phyloP scores from a whole-genome alignment of 64 coral and sea anemone genomes.

The Montipora efflorescens region DNA sequence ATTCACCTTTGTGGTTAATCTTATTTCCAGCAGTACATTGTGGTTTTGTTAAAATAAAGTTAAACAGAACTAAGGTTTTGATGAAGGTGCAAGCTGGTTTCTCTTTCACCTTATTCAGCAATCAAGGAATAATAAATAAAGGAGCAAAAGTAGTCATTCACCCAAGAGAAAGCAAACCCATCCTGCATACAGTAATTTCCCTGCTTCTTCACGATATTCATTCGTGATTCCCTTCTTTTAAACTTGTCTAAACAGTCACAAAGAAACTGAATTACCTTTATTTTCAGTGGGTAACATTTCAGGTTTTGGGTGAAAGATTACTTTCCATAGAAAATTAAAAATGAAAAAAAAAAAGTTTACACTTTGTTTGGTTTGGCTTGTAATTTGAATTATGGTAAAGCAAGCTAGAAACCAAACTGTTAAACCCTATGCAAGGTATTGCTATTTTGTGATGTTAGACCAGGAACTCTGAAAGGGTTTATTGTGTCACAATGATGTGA shows the following conservation, averaged over 20 bases:
- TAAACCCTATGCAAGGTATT: background rate
- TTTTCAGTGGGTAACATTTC: background rate
- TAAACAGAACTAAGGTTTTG: no score
- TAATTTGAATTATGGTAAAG: background rate
- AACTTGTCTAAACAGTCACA: background rate
- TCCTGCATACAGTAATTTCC: background rate
- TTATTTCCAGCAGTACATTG: background rate
- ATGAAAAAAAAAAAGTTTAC: background rate
- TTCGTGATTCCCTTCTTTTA: no score
- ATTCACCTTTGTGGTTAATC: no score
- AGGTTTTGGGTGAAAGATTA: conserved; percentile 3
- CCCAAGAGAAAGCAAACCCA: background rate
- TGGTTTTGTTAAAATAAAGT: no score
- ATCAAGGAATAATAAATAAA: background rate
- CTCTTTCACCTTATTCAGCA: background rate
- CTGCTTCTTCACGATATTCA: no score
- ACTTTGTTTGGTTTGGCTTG: conserved; percentile 6
- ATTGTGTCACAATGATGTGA: no score
- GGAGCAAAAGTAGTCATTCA: conserved; percentile 5
- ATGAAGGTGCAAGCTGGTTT: background rate
- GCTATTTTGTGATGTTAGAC: background rate
- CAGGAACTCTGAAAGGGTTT: no score
- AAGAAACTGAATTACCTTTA: background rate
- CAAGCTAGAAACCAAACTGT: background rate
- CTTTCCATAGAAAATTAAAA: background rate